These are phyloP conservation scores for Phenganax marumi DNA, from an alignment of 92 coral and sea anemone genomes.

Conservation along the genomic window DNA sequence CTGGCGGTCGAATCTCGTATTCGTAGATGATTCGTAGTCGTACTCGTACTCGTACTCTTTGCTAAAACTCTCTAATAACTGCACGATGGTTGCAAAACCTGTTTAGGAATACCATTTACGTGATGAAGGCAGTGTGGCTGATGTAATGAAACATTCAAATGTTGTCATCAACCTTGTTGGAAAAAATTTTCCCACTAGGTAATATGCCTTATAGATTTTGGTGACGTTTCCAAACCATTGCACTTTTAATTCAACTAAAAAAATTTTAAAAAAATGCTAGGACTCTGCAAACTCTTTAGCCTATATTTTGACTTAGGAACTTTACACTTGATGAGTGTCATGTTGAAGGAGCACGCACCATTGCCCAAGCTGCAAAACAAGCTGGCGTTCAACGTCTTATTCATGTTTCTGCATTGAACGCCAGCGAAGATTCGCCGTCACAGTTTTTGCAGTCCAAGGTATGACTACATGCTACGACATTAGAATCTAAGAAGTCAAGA, in stretches of 20 bases:
- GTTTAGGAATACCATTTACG: constrained; percentile 81
- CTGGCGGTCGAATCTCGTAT: too few relatives aligned
- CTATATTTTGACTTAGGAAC: constrained; percentile 57
- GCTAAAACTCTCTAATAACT: too few relatives aligned
- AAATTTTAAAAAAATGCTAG: not conserved
- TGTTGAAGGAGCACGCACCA: constrained; percentile 77
- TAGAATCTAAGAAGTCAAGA: too few relatives aligned
- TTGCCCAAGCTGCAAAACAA: constrained; percentile 83
- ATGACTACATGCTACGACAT: not conserved
- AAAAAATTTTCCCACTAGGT: constrained; percentile 89
- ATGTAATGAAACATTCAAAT: constrained; percentile 81
- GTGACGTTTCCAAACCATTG: too few relatives aligned
- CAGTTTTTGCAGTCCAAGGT: constrained; percentile 87
- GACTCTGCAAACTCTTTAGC: not conserved
- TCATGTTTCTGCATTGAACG: constrained; percentile 94
- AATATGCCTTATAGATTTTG: not conserved
- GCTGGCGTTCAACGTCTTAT: constrained; percentile 88
- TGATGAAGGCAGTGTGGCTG: constrained; percentile 73
- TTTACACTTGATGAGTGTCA: constrained; percentile 83
- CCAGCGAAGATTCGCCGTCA: constrained; percentile 78
- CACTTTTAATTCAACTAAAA: not conserved
- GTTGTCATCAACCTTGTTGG: constrained; percentile 91
- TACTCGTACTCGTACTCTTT: too few relatives aligned
- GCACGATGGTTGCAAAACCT: not conserved
- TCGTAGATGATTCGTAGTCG: too few relatives aligned